Base-by-base conservation (phyloP, 2,113 vertebrate genomes). In the Myrmecobius fasciatus region DNA sequence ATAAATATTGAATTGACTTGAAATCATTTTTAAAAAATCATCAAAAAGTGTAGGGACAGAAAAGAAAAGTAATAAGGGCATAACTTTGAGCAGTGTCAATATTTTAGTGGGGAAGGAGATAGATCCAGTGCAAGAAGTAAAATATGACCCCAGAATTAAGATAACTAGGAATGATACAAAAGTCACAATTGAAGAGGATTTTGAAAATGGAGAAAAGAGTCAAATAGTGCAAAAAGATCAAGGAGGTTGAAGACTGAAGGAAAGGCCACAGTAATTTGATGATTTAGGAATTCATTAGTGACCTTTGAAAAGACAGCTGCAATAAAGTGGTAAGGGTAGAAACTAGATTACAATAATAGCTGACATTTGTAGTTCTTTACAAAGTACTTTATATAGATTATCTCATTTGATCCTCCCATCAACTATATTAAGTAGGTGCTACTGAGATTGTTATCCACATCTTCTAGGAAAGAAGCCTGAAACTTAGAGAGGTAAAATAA, bases 211-310 rank as follows among this genome's bases (percentile, higher is more conserved):
- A 83, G n/a, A 83, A 83, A 83, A 83, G n/a, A 24, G 67, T 83
- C 67, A 83, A 83, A 83, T 43, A 83, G 22, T 83, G n/a, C 5
- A 43, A 83, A 83, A 83, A 83, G 5, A 17, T 83, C 67, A 83
- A n/a, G n/a, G 20, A 43, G 67, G 67, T 43, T 24, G 67, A 83
- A 6, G 67, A 83, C 36, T 83, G n/a, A 83, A 24, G 17, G n/a
- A 83, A 83, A 83, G 67, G n/a, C n/a, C 67, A 83, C 67, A 43
- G n/a, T 43, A 83, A 83, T 83, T 43, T 83, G 20, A 9, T 83
- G n/a, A 83, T 83, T 83, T 83, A 83, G n/a, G n/a, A 83, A 43
- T 83, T 83, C 67, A 83, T 83, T 83, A 83, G n/a, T 83, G 67
- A 22, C 67, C 67, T 83, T 83, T 43, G 67, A 83, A 83, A 83